Base-by-base conservation (phyloP, 2,113 vertebrate species). In the Spea multiplicata region DNA sequence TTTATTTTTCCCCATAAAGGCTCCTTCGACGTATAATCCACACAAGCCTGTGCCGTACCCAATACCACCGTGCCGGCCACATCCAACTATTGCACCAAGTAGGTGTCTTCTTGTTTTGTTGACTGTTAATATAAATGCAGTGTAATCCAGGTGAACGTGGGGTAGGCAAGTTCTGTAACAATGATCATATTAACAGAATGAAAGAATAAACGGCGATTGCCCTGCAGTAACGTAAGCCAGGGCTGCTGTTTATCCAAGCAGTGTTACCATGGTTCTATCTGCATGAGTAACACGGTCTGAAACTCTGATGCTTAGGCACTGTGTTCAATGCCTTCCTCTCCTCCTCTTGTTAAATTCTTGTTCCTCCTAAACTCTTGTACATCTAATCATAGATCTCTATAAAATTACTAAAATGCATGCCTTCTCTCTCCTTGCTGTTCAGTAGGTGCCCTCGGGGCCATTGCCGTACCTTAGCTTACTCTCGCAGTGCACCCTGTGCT, bases 1-100 rank as follows among this genome's bases (percentile, higher is more conserved):
- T 57, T 65, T 30, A 81, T 62, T 55, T 4, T 30, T 71, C 45
- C 76, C 75, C 48, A 1, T 57, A 44, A 84, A 98, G 97, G 95
- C 96, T 83, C 97, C 97, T 82, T 94, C 95, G 80, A 93, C 93
- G 10, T 98, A 98, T 84, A 98, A 98, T 83, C 97, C 97, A 69
- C 95, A 98, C 85, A 96, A 96, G 72, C 97, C 97, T 75, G 94
- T 99, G 85, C 97, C 97, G 16, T 99, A 99, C 66, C 97, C 97
- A 0, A 99, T 99, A 85, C 97, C 97, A 71, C 97, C 97, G 0
- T 99, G 97, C 83, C 91, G 96, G 82, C 95, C 96, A 46, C 97
- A 99, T 44, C 95, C 97, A 84, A 97, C 96, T 74, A 95, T 99
- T 64, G 95, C 97, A 83, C 97, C 96, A 94, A 99, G 97, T 99